Base-by-base conservation (phyloP, 2,797 vertebrate genomes). In the Eidolon dupreanum region DNA sequence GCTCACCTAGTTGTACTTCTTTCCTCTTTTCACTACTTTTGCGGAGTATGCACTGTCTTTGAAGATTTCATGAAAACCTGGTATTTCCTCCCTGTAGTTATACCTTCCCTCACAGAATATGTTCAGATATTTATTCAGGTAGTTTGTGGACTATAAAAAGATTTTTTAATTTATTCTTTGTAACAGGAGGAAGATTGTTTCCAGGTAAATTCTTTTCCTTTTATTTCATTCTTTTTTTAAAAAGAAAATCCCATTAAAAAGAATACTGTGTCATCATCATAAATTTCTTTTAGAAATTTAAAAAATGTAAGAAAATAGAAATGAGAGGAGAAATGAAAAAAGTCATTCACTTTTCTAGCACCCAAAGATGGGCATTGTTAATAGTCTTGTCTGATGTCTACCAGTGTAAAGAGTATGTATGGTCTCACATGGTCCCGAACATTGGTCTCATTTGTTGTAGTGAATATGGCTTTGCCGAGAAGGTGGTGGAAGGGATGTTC, bases 401-500 rank as follows among this genome's bases (percentile, higher is more conserved):
- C 59, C 1, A 0, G 20, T 2, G 0, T 81, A 66, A 9, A 26
- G 38, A 28, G 5, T 43, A 9, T 57, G n/a, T 2, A 2, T 33
- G 9, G 16, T 85, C 59, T 89, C 46, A 31, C 41, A 1, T 59
- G 74, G 77, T 92, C 12, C 31, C 86, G 61, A 92, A 93, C n/a
- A 0, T 2, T 9, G 36, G 15, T 63, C 65, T 88, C 6, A 1
- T 70, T 95, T 74, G 92, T 97, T 92, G 66, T 98, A 99, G 99
- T 86, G 99, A 99, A 98, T 99, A 99, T 43, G 99, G 99, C 97
- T 99, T 99, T 98, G 99, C 99, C 1, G 99, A 99, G 98, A 99
- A 99, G 97, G 99, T 99, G 12, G 99, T 99, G 92, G 99, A 99
- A 98, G 99, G 99, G 59, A 99, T 99, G 99, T 99, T 99, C 11